Percentiles rank a stretch among this genome's conserved stretches.
Conservation (phyloP, 2,888 invertebrate species). For the Eupithecia pulchellata region DNA sequence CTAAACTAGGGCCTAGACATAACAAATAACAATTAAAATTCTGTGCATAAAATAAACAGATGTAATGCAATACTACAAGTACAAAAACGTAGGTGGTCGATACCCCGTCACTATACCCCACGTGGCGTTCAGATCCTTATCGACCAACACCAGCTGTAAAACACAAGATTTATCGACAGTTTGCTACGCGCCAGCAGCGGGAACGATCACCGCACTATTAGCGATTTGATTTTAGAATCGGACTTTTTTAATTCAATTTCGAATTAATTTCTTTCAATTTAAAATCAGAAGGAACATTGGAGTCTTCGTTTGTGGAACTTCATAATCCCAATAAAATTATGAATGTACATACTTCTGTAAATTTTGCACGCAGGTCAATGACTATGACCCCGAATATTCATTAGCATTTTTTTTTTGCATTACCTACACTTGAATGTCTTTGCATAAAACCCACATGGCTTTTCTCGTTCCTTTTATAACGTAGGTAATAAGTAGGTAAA, state of each 20-base stretch:
- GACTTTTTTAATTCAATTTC: conserved; percentile 31
- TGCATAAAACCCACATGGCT: background rate
- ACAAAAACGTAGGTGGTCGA: conserved; percentile 41
- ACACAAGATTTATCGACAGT: conserved; percentile 84
- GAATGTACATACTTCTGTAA: background rate
- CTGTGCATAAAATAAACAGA: conserved; percentile 29
- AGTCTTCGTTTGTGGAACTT: too few species aligned
- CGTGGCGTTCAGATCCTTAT: conserved; percentile 82
- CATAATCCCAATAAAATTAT: too few species aligned
- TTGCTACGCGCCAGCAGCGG: conserved; percentile 73
- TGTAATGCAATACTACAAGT: conserved; percentile 28
- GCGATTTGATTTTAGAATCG: conserved; percentile 49
- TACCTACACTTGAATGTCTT: too few species aligned
- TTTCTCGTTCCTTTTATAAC: background rate
- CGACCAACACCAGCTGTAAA: conserved; percentile 80
- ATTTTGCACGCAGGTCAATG: background rate
- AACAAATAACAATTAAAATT: conserved; percentile 28
- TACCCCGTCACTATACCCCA: conserved; percentile 64
- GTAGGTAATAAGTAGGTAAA: too few species aligned
- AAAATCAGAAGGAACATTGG: background rate
- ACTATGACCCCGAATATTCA: background rate
- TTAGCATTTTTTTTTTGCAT: background rate
- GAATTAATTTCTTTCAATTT: conserved; percentile 20
- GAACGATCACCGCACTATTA: conserved; percentile 82
- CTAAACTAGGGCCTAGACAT: background rate